phyloP scores from a whole-genome alignment of 2,113 vertebrate species.

The Rousettus leschenaultii region DNA sequence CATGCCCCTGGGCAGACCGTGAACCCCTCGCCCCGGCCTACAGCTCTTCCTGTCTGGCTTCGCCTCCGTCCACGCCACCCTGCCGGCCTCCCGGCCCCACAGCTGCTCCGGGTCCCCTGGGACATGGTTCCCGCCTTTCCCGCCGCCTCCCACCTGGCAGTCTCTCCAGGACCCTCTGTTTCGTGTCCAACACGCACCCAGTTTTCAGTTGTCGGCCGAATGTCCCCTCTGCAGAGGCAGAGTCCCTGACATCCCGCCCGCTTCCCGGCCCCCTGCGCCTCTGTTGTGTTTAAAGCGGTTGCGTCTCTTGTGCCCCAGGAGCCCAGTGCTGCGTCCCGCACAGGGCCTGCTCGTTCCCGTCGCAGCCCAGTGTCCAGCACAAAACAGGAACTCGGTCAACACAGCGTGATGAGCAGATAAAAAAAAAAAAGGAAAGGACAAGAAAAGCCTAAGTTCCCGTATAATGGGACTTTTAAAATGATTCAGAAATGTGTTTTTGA shows the following conservation, averaged over 20 bases:
- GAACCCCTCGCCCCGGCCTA: no score
- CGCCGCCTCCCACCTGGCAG: neutral
- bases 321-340: rapidly evolving
- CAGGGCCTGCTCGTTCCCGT: neutral
- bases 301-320: neutral
- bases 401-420: neutral
- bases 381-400: neutral
- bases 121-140: neutral
- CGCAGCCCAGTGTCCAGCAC: neutral
- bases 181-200: neutral
- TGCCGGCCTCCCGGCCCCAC: neutral
- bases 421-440: no score
- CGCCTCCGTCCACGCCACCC: neutral
- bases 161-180: neutral
- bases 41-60: neutral
- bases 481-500: no score
- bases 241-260: neutral
- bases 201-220: neutral
- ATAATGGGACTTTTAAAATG: neutral
- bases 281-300: neutral
- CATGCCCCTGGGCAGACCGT: no score
- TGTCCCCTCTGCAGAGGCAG: neutral
- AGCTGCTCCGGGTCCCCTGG: neutral
- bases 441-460: neutral
- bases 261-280: neutral